Evolutionary conservation across 2,113 vertebrate genomes (phyloP).

Genomic region (Capra hircus): DNA sequence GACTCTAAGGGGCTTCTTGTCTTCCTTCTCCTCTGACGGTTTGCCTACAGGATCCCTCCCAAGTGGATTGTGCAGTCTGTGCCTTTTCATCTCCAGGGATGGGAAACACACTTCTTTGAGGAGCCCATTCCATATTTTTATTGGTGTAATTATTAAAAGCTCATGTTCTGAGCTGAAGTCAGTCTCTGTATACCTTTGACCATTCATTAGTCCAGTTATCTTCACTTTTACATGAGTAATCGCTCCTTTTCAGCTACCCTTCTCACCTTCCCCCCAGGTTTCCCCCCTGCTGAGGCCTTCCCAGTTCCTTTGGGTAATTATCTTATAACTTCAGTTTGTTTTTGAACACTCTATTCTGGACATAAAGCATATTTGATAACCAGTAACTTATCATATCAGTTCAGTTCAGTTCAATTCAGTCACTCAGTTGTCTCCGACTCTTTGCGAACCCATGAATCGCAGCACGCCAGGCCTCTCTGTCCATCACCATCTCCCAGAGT

Average conservation of each 20-base stretch:
- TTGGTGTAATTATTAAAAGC: neutral
- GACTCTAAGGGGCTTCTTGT: neutral
- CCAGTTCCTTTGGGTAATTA: neutral
- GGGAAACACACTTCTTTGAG: neutral
- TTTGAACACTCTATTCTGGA: slow-evolving; percentile 8
- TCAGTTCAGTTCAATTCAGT: too few relatives aligned
- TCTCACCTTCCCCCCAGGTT: neutral
- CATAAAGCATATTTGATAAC: neutral
- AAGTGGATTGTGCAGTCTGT: neutral
- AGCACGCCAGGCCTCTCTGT: too few relatives aligned
- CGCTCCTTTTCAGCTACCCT: neutral
- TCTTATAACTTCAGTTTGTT: neutral
- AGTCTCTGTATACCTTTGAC: neutral
- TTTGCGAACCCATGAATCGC: too few relatives aligned
- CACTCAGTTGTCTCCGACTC: too few relatives aligned
- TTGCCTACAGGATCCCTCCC: neutral
- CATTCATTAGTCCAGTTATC: neutral
- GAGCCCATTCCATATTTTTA: neutral
- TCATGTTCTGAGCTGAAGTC: neutral
- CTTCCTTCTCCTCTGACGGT: neutral
- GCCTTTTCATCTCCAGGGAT: neutral
- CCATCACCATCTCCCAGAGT: too few relatives aligned
- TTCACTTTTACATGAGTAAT: neutral
- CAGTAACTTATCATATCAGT: neutral
- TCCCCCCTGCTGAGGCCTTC: neutral